phyloP scores from a whole-genome alignment of 2,797 vertebrate genomes.

The Smutsia temminckii region DNA sequence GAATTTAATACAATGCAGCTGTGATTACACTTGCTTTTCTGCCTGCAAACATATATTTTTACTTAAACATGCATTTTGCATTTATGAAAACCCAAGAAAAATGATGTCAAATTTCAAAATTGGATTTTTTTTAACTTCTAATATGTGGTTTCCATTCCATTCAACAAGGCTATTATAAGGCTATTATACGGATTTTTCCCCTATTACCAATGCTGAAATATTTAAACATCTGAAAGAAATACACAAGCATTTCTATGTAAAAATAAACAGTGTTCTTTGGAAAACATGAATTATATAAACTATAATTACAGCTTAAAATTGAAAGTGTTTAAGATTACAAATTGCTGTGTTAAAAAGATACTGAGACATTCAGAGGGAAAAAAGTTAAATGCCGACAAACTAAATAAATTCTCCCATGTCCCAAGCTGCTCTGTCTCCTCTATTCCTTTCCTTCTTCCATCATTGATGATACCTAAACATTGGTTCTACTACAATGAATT shows the following conservation, averaged over 20 bases:
- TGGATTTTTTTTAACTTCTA: constrained; percentile 52
- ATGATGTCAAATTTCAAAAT: constrained; percentile 64
- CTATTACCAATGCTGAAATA: constrained; percentile 69
- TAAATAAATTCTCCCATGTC: constrained; percentile 57
- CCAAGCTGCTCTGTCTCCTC: neutral
- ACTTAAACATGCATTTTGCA: constrained; percentile 59
- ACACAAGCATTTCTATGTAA: constrained; percentile 54
- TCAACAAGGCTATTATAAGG: constrained; percentile 65
- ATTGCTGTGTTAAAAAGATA: constrained; percentile 67
- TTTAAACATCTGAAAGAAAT: constrained; percentile 76
- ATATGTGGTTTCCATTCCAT: constrained; percentile 65
- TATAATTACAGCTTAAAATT: constrained; percentile 74
- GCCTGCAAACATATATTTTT: constrained; percentile 29
- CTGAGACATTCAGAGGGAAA: constrained; percentile 13
- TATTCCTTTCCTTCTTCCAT: neutral
- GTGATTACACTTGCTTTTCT: constrained; percentile 48
- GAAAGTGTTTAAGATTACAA: constrained; percentile 74
- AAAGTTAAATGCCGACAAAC: constrained; percentile 50
- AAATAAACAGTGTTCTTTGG: constrained; percentile 61
- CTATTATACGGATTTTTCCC: constrained; percentile 48
- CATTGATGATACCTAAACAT: neutral
- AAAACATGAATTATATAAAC: constrained; percentile 78
- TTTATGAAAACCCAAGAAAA: constrained; percentile 61
- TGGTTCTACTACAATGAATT: neutral
- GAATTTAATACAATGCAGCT: constrained; percentile 51